Evolutionary conservation across 2,888 invertebrate species (phyloP), one percentile per base, ranked within the genome.

Genomic region (Cotesia congregata): DNA sequence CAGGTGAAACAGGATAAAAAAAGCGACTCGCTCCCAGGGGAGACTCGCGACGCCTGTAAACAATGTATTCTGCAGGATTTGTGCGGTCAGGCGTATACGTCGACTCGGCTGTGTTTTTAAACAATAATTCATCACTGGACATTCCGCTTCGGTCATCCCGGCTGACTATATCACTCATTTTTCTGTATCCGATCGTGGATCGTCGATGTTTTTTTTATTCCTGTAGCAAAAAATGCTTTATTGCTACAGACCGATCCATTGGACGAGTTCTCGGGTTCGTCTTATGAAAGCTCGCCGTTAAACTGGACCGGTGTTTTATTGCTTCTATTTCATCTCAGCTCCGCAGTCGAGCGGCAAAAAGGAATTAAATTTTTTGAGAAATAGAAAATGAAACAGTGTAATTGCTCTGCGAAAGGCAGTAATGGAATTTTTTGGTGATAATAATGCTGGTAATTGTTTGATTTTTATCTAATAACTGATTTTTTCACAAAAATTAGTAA

Each of bases 71-170:
- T 70, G 75, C 76, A 80, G 74, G 77, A 78, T 77, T 78, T 72
- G 78, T 74, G 74, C 72, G 73, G 75, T 59, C 62, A 60, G 67
- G 72, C 70, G 64, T 72, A 79, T 69, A 74, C 76, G 69, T 67
- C 72, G 71, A 12, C 50, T 50, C 50, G 7, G 50, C 50, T 50
- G 65, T 78, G 74, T 79, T 76, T 79, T 80, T 75, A 75, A 80
- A 79, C 80, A 79, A 80, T 80, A 79, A 80, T 80, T 79, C 80
- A 80, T 80, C 79, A 79, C 77, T 67, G 80, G 76, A 79, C 79
- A 79, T 80, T 79, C 70, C 80, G 75, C 78, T 74, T 72, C 76
- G 75, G 74, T 79, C 79, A 72, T 77, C 77, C 73, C 39, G 67
- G 74, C 67, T 71, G 30, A 50, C 60, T 71, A 71, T 59, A 71